Base-by-base conservation (phyloP, 2,888 invertebrate species). In the Apantesis nais region DNA sequence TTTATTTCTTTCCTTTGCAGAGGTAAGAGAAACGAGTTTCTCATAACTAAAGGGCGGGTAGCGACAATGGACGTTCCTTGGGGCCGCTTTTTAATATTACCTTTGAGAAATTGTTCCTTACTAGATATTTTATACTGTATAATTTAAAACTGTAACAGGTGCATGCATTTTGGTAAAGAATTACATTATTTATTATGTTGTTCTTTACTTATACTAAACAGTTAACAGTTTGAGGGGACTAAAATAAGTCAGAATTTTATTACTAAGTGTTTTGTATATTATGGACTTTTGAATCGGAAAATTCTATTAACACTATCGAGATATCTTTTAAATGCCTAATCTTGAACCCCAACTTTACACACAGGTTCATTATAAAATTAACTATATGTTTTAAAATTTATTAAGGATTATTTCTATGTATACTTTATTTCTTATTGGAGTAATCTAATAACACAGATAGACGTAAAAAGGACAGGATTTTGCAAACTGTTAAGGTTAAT, bases 11-110 rank as follows among this genome's bases (percentile, higher is more conserved):
- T 76, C 81, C 76, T 84, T 85, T 79, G 68, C 80, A 76, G 68
- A 78, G 78, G 78, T 79, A 83, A 76, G 76, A 84, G 78, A 78
- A 80, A 79, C 75, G 81, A 83, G 85, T 79, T 79, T 80, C 83
- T 82, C 81, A 74, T 76, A 70, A 82, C 80, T 78, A 58, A 78
- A 75, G 73, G 78, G 76, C 76, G 72, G 61, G 64, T 70, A 72
- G 73, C 83, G 82, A 78, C 77, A 80, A 78, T 74, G 71, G 70
- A 75, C 41, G 71, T 62, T 66, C 67, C 72, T 69, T 73, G 70
- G 64, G 67, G 68, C 41, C 25, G 61, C 39, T 76, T 76, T 75
- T 80, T 67, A 71, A 71, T 64, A 63, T 64, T n/a, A 29, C 67
- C 60, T 71, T 71, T 71, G 63, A 63, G 66, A 41, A 62, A 62